phyloP scores from a whole-genome alignment of 2,888 invertebrate genomes.

The Thymelicus lineola region DNA sequence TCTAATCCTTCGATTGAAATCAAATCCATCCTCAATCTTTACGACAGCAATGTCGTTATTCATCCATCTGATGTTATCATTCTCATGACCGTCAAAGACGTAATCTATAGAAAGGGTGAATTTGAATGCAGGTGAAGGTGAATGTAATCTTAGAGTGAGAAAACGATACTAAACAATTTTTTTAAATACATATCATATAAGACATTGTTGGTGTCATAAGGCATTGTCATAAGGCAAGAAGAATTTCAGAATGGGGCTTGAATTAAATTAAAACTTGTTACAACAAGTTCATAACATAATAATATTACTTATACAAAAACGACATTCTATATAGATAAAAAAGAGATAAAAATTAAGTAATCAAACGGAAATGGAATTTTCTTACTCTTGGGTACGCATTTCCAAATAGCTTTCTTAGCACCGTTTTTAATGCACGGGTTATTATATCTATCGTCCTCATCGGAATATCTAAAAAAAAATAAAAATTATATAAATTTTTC shows the following conservation, averaged over 20 bases:
- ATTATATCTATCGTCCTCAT: slow-evolving; percentile 68
- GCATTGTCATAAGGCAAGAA: too few species aligned
- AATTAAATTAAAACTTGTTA: too few species aligned
- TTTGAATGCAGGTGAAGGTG: background rate
- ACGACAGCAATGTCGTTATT: slow-evolving; percentile 76
- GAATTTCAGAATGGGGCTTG: too few species aligned
- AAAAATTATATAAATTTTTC: too few species aligned
- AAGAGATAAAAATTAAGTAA: too few species aligned
- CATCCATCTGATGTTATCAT: slow-evolving; percentile 78
- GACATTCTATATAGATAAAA: too few species aligned
- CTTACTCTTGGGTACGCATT: slow-evolving; percentile 77
- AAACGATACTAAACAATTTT: too few species aligned
- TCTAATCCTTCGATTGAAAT: slow-evolving; percentile 64
- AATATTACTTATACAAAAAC: background rate
- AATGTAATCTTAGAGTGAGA: background rate
- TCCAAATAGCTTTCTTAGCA: slow-evolving; percentile 76
- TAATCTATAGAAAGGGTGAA: slow-evolving; percentile 56
- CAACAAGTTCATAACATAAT: too few species aligned
- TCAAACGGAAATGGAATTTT: background rate
- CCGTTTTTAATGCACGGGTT: slow-evolving; percentile 75
- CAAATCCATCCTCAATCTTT: slow-evolving; percentile 72
- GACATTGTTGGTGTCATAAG: too few species aligned
- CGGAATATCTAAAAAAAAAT: slow-evolving; percentile 58
- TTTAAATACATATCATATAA: too few species aligned
- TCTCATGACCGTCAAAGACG: slow-evolving; percentile 73